A percentile compares a stretch with the other conserved stretches of the same genome.
Evolutionary conservation across 2,888 invertebrate genomes (phyloP).

Genomic region (Osedax fenrisi): DNA sequence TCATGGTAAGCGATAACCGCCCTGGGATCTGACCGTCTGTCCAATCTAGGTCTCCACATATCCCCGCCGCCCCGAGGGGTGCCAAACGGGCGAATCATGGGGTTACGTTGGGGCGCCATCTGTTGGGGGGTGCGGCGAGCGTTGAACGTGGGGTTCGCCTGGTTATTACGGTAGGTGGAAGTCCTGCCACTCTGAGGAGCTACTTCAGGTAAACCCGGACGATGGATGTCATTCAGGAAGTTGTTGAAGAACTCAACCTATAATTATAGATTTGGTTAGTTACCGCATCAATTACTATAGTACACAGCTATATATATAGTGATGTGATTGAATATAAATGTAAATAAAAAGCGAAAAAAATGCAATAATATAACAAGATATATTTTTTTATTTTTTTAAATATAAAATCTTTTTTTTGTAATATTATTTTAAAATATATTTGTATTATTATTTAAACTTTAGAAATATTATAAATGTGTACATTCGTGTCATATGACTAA

Average conservation of each 20-base stretch:
- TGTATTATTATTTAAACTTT: too few species aligned
- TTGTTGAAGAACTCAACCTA: neutral
- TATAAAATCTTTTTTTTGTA: too few species aligned
- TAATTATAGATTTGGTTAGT: too few species aligned
- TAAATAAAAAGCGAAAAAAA: too few species aligned
- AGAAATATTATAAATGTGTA: too few species aligned
- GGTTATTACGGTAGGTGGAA: neutral
- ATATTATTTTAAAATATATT: too few species aligned
- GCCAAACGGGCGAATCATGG: neutral
- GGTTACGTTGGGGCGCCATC: neutral
- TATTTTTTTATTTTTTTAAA: too few species aligned
- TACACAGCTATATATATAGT: too few species aligned
- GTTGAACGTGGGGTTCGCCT: neutral
- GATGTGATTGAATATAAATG: too few species aligned
- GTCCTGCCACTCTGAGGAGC: neutral
- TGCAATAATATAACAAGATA: too few species aligned
- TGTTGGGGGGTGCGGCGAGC: neutral
- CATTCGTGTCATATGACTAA: too few species aligned
- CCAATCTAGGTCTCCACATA: slow-evolving; percentile 14
- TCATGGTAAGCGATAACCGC: slow-evolving; percentile 76
- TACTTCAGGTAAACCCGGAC: neutral
- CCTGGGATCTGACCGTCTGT: slow-evolving; percentile 54
- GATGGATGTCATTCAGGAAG: neutral
- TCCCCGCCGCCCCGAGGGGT: neutral
- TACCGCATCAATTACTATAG: too few species aligned